Evolutionary conservation across 2,888 invertebrate genomes (phyloP).

Genomic region (Acleris literana): DNA sequence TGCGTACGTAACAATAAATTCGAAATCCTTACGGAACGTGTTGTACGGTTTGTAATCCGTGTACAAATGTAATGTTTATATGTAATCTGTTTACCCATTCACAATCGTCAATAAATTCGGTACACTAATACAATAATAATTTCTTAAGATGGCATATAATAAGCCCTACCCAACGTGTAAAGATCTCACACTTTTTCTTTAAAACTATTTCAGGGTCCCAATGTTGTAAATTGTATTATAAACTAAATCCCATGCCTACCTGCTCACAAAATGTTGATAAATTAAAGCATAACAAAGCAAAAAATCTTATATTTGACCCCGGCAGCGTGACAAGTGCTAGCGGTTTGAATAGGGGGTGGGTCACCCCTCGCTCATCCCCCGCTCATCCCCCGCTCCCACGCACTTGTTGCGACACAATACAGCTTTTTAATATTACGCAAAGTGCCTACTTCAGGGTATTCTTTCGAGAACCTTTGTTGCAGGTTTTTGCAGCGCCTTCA

Average conservation of each 20-base stretch:
- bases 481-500: constrained; percentile 62
- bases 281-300: constrained; percentile 31
- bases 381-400: constrained; percentile 51
- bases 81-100: too few species aligned
- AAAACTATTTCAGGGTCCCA: constrained; percentile 9
- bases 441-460: constrained; percentile 54
- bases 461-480: constrained; percentile 49
- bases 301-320: constrained; percentile 26
- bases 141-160: not conserved
- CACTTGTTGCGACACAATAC: constrained; percentile 71
- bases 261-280: constrained; percentile 29
- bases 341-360: constrained; percentile 24
- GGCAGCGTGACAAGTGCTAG: constrained; percentile 31
- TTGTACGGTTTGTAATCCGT: too few species aligned
- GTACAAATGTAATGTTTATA: too few species aligned
- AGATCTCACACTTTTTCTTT: constrained; percentile 7
- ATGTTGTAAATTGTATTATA: constrained; percentile 22
- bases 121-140: not conserved
- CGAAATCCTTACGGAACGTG: too few species aligned
- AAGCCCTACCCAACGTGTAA: not conserved
- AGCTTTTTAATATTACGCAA: constrained; percentile 68
- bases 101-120: too few species aligned
- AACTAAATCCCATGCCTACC: constrained; percentile 19
- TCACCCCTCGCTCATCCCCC: constrained; percentile 32
- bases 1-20: too few species aligned